Evolutionary conservation across 2,888 invertebrate genomes (phyloP).

Genomic region (Smittia sp.): DNA sequence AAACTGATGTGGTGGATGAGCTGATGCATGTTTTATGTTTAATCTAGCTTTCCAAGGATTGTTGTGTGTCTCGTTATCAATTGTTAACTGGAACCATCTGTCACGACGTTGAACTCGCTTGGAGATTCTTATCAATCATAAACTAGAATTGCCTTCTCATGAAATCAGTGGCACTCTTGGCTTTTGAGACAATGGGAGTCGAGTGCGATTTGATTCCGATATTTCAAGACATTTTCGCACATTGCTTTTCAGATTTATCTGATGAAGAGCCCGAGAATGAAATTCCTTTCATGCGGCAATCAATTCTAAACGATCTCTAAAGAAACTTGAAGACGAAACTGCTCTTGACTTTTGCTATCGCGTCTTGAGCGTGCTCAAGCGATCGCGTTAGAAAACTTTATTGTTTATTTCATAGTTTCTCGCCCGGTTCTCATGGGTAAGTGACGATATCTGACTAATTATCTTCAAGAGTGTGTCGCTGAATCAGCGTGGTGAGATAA

Average conservation of each 20-base stretch:
- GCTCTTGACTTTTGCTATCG: not conserved
- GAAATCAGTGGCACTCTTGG: not conserved
- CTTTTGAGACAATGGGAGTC: not conserved
- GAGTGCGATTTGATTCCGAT: not conserved
- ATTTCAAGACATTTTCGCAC: slow-evolving; percentile 2
- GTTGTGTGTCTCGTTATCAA: not conserved
- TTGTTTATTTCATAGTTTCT: not conserved
- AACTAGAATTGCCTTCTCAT: not conserved
- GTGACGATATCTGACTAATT: slow-evolving; percentile 33
- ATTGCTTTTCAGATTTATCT: not conserved
- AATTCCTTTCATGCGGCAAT: not conserved
- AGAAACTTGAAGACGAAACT: not conserved
- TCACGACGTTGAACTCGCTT: not conserved
- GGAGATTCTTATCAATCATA: not conserved
- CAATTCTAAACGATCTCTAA: not conserved
- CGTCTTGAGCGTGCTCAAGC: not conserved
- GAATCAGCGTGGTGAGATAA: not conserved
- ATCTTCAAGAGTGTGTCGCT: slow-evolving; percentile 17
- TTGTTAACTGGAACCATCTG: not conserved
- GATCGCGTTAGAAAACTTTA: not conserved
- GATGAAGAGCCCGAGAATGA: not conserved
- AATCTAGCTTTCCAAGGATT: not conserved
- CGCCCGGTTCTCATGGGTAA: not conserved
- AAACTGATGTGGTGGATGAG: slow-evolving; percentile 2
- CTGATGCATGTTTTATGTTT: slow-evolving; percentile 9